Conservation (phyloP, 2,113 vertebrate species). For the Fregata magnificens region DNA sequence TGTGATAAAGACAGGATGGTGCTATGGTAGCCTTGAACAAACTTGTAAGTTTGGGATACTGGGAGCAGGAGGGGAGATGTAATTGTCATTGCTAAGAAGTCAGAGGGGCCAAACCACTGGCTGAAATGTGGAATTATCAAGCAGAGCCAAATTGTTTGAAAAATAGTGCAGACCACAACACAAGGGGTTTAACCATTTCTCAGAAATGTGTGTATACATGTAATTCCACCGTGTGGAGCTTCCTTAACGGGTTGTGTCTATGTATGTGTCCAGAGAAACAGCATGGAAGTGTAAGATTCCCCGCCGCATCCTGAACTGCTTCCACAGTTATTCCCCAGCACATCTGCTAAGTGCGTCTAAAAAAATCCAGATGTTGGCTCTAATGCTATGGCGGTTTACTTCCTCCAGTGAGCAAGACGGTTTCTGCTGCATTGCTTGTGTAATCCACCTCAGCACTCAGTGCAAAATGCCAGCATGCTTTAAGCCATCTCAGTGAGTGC, state of each 20-base stretch:
- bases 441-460: fast-evolving
- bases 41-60: background rate
- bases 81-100: background rate
- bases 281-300: fast-evolving
- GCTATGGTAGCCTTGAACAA: background rate
- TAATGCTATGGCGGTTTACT: background rate
- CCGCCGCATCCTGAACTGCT: background rate
- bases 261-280: background rate
- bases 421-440: background rate
- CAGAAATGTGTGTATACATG: fast-evolving
- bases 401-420: background rate
- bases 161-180: background rate
- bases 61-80: background rate
- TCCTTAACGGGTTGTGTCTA: background rate
- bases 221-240: background rate
- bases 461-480: background rate
- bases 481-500: background rate
- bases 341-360: background rate
- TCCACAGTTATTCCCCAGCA: background rate
- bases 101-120: background rate
- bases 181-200: background rate
- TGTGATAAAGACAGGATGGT: background rate
- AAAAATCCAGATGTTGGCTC: background rate
- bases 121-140: background rate
- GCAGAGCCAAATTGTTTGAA: background rate